phyloP scores from a whole-genome alignment of 2,113 vertebrate genomes.

The Cinclus mexicanus region DNA sequence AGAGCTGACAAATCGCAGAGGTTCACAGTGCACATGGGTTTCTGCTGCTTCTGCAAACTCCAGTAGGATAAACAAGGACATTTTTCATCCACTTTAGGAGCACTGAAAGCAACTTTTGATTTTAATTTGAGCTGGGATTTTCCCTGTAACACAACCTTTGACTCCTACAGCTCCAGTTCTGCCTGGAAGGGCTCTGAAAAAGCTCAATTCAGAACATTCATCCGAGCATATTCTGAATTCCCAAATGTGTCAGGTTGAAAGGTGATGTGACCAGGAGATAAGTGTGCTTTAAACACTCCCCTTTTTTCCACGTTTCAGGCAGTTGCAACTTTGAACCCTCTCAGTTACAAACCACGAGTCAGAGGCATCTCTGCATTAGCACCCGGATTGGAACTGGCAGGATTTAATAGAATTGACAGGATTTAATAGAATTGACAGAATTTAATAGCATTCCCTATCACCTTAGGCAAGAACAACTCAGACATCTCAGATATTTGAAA shows the following conservation, averaged over 20 bases:
- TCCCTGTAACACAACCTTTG: background rate
- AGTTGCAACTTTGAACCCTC: fast-evolving
- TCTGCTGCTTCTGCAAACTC: slow-evolving; percentile 50
- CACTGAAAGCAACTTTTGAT: background rate
- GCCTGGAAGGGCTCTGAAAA: background rate
- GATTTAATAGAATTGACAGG: slow-evolving; percentile 8
- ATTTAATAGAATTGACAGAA: slow-evolving; percentile 13
- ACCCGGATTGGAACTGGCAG: background rate
- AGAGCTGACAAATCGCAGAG: slow-evolving; percentile 1
- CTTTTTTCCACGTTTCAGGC: background rate
- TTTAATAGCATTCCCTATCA: slow-evolving; percentile 22
- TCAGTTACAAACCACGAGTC: background rate
- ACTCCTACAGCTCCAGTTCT: background rate
- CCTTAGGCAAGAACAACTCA: slow-evolving; percentile 22
- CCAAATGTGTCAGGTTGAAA: background rate
- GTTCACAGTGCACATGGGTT: background rate
- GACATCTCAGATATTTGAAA: background rate
- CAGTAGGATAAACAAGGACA: slow-evolving; percentile 19
- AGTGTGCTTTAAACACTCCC: background rate
- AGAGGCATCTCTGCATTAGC: background rate
- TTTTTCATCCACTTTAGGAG: slow-evolving; percentile 15
- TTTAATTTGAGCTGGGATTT: background rate
- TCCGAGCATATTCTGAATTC: background rate
- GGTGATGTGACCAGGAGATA: background rate
- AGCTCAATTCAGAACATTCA: background rate